These are phyloP conservation scores for Cryptus viduatorius DNA, from an alignment of 2,888 invertebrate species.

Conservation along the genomic window DNA sequence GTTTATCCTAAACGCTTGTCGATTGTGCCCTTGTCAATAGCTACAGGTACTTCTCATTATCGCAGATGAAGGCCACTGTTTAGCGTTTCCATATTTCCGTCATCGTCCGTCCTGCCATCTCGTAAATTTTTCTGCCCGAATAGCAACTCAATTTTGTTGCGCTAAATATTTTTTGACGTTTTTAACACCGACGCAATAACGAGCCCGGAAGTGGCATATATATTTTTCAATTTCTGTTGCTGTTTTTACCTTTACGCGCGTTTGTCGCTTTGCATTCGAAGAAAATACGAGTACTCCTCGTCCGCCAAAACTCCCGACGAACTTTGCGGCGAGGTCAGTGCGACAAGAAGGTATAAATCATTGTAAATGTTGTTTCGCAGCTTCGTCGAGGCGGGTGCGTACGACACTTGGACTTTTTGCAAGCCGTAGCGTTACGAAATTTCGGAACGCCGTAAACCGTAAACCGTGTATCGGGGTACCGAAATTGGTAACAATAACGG, in stretches of 20 bases:
- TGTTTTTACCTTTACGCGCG: background rate
- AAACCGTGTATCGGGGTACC: conserved; percentile 30
- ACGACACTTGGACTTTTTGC: conserved; percentile 4
- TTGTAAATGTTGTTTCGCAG: conserved; percentile 25
- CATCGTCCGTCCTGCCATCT: conserved; percentile 35
- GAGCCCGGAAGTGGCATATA: conserved; percentile 15
- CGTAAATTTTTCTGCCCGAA: conserved; percentile 57
- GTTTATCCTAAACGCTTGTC: conserved; percentile 3
- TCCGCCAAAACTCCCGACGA: conserved; percentile 25
- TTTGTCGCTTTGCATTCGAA: background rate
- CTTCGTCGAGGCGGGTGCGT: background rate
- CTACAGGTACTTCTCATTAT: conserved; percentile 42
- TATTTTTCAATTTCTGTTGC: conserved; percentile 9
- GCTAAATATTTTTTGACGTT: conserved; percentile 29
- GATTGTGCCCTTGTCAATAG: conserved; percentile 12
- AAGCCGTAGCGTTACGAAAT: conserved; percentile 59
- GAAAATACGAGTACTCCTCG: conserved; percentile 36
- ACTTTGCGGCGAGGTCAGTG: conserved; percentile 54
- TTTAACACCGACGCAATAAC: conserved; percentile 33
- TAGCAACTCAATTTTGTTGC: conserved; percentile 26
- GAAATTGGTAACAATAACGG: conserved; percentile 54
- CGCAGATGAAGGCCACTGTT: conserved; percentile 49
- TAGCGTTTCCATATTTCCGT: conserved; percentile 14
- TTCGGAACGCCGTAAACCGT: conserved; percentile 50
- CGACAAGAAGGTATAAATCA: conserved; percentile 58